Evolutionary conservation across 2,888 invertebrate species (phyloP).

Genomic region (Drosophila bunnanda): DNA sequence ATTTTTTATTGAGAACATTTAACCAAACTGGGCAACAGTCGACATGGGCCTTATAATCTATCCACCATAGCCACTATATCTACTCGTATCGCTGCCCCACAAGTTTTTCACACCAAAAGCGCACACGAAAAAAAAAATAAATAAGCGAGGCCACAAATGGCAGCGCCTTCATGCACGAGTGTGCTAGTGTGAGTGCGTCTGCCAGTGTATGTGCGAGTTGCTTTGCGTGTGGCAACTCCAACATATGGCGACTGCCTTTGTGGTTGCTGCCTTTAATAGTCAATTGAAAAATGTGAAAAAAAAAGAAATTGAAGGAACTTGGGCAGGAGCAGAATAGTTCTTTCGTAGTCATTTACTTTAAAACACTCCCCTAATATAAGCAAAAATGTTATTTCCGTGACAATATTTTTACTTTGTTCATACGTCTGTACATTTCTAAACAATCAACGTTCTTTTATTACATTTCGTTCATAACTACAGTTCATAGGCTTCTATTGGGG

Average conservation of each 20-base stretch:
- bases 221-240: slow-evolving; percentile 77
- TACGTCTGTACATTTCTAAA: neutral
- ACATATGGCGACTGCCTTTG: slow-evolving; percentile 64
- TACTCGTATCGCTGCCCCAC: slow-evolving; percentile 53
- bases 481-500: neutral
- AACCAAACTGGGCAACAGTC: neutral
- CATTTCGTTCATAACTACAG: neutral
- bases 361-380: neutral
- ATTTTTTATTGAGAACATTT: slow-evolving; percentile 4
- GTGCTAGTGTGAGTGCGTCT: slow-evolving; percentile 9
- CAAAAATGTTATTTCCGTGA: neutral
- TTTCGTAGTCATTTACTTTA: neutral
- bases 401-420: neutral
- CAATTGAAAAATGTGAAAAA: slow-evolving; percentile 44
- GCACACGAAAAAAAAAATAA: slow-evolving; percentile 46
- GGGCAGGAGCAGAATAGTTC: neutral
- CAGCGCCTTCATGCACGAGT: slow-evolving; percentile 47
- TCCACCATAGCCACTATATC: slow-evolving; percentile 15
- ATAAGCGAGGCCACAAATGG: slow-evolving; percentile 67
- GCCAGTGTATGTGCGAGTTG: slow-evolving; percentile 21
- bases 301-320: neutral
- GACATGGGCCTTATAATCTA: slow-evolving; percentile 12
- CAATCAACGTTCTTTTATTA: too few species aligned
- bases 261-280: slow-evolving; percentile 55
- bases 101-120: slow-evolving; percentile 73